These are phyloP conservation scores for Littorina saxatilis DNA, from an alignment of 1,140 invertebrate species.

Conservation along the genomic window DNA sequence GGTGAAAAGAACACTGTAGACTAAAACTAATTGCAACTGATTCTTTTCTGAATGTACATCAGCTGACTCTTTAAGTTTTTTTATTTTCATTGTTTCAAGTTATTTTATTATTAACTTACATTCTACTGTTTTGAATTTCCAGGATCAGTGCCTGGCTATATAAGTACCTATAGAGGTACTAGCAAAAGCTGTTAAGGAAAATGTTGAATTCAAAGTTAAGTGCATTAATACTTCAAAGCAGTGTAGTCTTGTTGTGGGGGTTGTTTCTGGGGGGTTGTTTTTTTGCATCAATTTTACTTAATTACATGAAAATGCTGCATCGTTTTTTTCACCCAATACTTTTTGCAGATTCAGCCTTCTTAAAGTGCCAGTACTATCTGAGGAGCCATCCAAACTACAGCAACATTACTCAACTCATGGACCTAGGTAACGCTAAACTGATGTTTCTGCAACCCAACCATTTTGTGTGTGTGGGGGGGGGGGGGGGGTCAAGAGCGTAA, in stretches of 20 bases:
- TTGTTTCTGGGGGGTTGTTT: background rate
- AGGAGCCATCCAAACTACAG: slow-evolving; percentile 60
- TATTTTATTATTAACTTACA: too few species aligned
- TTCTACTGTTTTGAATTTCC: too few species aligned
- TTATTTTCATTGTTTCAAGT: too few species aligned
- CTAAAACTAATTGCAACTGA: background rate
- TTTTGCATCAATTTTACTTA: background rate
- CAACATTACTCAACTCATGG: slow-evolving; percentile 52
- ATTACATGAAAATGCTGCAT: background rate
- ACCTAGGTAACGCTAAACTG: slow-evolving; percentile 49
- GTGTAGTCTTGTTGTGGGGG: slow-evolving; percentile 11
- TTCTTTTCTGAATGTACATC: too few species aligned
- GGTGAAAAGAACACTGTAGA: too few species aligned
- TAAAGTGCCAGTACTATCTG: slow-evolving; percentile 64
- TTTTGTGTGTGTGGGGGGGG: too few species aligned
- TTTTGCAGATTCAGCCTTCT: slow-evolving; percentile 55
- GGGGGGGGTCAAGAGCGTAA: too few species aligned
- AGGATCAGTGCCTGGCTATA: too few species aligned
- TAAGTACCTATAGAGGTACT: background rate
- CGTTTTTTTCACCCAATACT: background rate
- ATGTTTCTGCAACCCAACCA: background rate
- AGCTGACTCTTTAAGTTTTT: too few species aligned
- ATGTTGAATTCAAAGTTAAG: too few species aligned
- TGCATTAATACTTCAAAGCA: too few species aligned
- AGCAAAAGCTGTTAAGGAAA: too few species aligned